A percentile compares a stretch with the other conserved stretches of the same genome.
These are phyloP conservation scores for Phacellophora camtschatica DNA, from an alignment of 30 jellyfish, hydroid and myxozoan species.

Conservation along the genomic window DNA sequence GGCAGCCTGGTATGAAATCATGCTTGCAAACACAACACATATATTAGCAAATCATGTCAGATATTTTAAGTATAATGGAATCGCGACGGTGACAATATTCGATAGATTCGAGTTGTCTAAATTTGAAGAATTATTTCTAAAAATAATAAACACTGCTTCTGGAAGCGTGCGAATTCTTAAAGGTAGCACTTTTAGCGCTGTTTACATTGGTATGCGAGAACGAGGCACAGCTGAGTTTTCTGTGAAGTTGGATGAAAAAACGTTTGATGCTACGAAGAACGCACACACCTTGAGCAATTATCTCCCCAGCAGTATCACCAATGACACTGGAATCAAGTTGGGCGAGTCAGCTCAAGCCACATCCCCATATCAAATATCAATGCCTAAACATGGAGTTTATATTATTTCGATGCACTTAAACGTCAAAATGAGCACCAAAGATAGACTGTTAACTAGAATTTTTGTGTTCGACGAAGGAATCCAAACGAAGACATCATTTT, in stretches of 20 bases:
- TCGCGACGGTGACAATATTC: constrained; percentile 28
- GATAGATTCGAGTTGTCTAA: background rate
- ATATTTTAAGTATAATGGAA: background rate
- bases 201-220: constrained; percentile 13
- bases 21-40: background rate
- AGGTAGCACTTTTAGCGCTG: constrained; percentile 30
- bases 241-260: background rate
- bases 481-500: background rate
- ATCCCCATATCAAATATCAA: constrained; percentile 16
- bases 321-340: background rate
- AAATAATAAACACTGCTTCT: background rate
- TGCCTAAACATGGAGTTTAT: constrained; percentile 61
- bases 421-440: constrained; percentile 25
- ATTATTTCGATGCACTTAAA: constrained; percentile 13
- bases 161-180: background rate
- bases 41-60: background rate
- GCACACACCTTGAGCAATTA: background rate
- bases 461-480: constrained; percentile 33
- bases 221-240: constrained; percentile 20
- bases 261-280: background rate
- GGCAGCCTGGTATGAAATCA: constrained; percentile 16
- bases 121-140: background rate
- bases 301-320: constrained; percentile 13
- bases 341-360: background rate
- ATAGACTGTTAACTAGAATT: constrained; percentile 1